Conservation (phyloP, 2,888 invertebrate genomes). For the Tipula lateralis region DNA sequence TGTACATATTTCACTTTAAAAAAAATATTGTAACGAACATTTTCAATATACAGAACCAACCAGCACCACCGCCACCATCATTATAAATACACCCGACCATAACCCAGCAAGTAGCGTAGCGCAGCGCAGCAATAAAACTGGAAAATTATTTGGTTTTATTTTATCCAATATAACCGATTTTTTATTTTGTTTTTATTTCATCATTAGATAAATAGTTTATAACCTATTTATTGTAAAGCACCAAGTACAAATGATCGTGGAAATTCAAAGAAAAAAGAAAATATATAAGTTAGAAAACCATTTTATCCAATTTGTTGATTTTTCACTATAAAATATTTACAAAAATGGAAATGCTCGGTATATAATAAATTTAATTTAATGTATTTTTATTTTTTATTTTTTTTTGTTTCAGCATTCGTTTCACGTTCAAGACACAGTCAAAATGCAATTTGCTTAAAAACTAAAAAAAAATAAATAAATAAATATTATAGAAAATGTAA, state of each 20-base stretch:
- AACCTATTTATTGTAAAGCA: not conserved
- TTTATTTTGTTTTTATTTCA: not conserved
- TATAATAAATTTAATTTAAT: conserved; percentile 7
- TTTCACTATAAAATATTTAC: not conserved
- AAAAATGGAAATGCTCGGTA: not conserved
- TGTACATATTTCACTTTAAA: not conserved
- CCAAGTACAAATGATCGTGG: not conserved
- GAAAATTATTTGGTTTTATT: not conserved
- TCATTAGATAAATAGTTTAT: conserved; percentile 3
- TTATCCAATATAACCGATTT: not conserved
- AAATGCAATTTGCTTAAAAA: not conserved
- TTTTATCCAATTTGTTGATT: not conserved
- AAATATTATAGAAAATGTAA: not conserved
- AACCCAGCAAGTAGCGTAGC: too few species aligned
- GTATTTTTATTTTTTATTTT: too few species aligned
- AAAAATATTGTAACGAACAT: not conserved
- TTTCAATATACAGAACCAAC: not conserved
- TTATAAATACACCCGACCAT: not conserved
- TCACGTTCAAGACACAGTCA: not conserved
- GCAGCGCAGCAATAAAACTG: not conserved
- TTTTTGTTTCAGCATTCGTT: not conserved
- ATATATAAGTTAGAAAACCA: not conserved
- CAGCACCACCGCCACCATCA: not conserved
- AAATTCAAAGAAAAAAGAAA: not conserved
- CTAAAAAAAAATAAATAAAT: not conserved